Percentiles rank a stretch among this genome's conserved stretches.
Evolutionary conservation across 2,797 vertebrate species (phyloP).

Genomic region (Lerista edwardsae): DNA sequence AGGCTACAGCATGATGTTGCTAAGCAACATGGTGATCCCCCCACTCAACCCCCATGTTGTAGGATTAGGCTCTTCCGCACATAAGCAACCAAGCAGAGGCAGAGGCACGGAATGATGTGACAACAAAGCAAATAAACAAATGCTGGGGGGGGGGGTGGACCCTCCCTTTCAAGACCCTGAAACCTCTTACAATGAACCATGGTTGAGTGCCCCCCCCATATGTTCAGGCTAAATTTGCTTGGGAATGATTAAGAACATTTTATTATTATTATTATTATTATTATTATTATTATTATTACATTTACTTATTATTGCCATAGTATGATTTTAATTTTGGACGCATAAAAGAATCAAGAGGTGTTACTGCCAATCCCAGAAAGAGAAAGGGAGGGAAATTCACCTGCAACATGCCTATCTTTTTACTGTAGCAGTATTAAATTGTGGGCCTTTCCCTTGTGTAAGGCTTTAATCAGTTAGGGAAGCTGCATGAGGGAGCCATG

Average conservation of each 20-base stretch:
- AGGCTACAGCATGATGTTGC: not conserved
- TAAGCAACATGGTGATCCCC: not conserved
- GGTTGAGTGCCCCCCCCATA: not conserved
- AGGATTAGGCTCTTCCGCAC: not conserved
- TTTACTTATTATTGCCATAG: not conserved
- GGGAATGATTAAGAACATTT: not conserved
- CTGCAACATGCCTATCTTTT: not conserved
- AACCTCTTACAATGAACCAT: not conserved
- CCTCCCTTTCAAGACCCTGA: not conserved
- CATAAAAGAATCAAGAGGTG: not conserved
- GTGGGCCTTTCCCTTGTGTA: not conserved
- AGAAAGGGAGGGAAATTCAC: not conserved
- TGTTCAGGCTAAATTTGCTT: not conserved
- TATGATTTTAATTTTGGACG: not conserved
- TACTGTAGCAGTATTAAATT: not conserved
- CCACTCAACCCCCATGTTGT: not conserved
- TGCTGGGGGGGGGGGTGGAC: too few relatives aligned
- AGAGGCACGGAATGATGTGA: not conserved
- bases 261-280: not conserved
- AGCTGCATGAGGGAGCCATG: not conserved
- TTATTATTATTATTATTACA: too few relatives aligned
- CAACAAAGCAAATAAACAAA: not conserved
- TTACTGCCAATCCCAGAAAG: not conserved
- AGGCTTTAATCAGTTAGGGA: not conserved
- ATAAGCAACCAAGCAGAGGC: not conserved